Percentiles rank a stretch among this genome's conserved stretches.
phyloP scores from a whole-genome alignment of 2,888 invertebrate genomes.

The Scelioninae gen. 2 region DNA sequence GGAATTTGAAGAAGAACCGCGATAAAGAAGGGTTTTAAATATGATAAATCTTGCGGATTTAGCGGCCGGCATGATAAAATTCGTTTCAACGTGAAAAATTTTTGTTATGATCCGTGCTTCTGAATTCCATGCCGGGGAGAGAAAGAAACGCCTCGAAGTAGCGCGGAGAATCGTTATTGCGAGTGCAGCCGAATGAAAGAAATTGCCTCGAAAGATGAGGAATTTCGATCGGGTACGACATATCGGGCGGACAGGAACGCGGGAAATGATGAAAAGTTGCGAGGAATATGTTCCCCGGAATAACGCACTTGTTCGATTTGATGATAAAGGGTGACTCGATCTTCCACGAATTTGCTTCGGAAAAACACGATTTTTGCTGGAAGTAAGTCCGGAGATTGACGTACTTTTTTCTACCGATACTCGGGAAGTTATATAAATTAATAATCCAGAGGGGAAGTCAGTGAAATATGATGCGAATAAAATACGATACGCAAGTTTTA shows the following conservation, averaged over 20 bases:
- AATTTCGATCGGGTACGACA: slow-evolving; percentile 11
- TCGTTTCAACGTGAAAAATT: slow-evolving; percentile 9
- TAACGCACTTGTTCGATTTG: too few relatives aligned
- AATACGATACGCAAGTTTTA: slow-evolving; percentile 12
- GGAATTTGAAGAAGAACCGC: slow-evolving; percentile 28
- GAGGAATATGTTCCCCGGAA: not conserved
- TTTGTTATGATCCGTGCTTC: slow-evolving; percentile 8
- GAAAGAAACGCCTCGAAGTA: slow-evolving; percentile 9
- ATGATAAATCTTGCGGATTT: slow-evolving; percentile 21
- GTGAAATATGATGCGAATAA: slow-evolving; percentile 3
- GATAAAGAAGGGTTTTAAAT: slow-evolving; percentile 2
- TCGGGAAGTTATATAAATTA: slow-evolving; percentile 19
- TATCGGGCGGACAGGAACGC: not conserved
- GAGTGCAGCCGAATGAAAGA: slow-evolving; percentile 6
- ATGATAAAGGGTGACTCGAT: too few relatives aligned
- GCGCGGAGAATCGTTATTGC: not conserved
- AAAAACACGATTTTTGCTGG: too few relatives aligned
- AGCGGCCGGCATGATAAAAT: slow-evolving; percentile 12
- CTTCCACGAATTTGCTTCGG: too few relatives aligned
- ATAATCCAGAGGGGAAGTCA: slow-evolving; percentile 17
- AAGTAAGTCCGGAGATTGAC: too few relatives aligned
- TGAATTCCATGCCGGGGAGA: slow-evolving; percentile 1
- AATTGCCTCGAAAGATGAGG: slow-evolving; percentile 7
- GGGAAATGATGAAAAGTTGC: not conserved
- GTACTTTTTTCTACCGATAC: not conserved